phyloP scores from a whole-genome alignment of 2,113 vertebrate genomes.

The Phainopepla nitens region DNA sequence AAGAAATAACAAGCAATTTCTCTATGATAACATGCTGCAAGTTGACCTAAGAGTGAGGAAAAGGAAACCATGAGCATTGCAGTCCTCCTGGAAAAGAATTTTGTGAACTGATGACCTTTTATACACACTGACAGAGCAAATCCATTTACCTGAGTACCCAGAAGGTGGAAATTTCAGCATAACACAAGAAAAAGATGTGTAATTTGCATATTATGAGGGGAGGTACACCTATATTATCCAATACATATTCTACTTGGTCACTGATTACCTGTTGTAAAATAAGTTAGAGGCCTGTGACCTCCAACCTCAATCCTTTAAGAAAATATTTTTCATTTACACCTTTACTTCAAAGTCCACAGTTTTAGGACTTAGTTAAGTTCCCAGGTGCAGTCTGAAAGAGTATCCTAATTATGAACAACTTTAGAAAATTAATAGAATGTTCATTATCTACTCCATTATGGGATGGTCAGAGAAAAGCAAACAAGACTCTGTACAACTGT shows the following conservation, averaged over 20 bases:
- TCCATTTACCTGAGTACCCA: background rate
- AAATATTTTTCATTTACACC: background rate
- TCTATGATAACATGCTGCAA: background rate
- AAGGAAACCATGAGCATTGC: background rate
- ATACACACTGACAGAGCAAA: background rate
- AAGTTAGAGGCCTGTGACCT: background rate
- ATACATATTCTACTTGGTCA: background rate
- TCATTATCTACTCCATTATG: background rate
- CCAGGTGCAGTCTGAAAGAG: background rate
- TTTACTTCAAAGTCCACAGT: background rate
- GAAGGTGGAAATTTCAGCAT: background rate
- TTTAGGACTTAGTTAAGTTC: background rate
- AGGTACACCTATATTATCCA: background rate
- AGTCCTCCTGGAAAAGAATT: background rate
- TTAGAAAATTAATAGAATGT: background rate
- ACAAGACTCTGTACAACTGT: background rate
- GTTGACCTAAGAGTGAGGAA: background rate
- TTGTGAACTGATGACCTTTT: background rate
- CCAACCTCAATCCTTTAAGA: background rate
- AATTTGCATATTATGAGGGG: background rate
- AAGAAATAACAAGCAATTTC: background rate
- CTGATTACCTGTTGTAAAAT: background rate
- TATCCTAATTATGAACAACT: background rate
- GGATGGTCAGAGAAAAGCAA: background rate
- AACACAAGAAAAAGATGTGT: accelerated